These are phyloP conservation scores for Parochlus steinenii DNA, from an alignment of 2,888 invertebrate genomes.

Conservation along the genomic window DNA sequence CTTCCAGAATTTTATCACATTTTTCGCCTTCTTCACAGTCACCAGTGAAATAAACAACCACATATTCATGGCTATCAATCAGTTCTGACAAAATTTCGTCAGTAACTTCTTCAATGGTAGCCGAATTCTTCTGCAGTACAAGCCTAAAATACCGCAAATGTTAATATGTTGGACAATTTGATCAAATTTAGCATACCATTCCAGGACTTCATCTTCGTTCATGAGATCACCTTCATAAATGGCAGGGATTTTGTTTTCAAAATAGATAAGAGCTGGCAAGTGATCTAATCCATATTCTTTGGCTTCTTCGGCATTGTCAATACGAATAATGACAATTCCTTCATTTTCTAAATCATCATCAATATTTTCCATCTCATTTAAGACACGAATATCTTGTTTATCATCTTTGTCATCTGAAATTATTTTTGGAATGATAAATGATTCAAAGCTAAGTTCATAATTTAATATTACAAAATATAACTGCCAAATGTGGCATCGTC, in stretches of 20 bases:
- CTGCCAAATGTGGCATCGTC: slow-evolving; percentile 63
- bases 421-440: slow-evolving; percentile 4
- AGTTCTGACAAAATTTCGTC: slow-evolving; percentile 75
- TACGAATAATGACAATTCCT: slow-evolving; percentile 77
- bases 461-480: slow-evolving; percentile 86
- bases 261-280: slow-evolving; percentile 62
- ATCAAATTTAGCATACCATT: slow-evolving; percentile 39
- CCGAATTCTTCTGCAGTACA: slow-evolving; percentile 71
- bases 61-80: slow-evolving; percentile 81
- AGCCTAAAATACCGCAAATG: slow-evolving; percentile 23
- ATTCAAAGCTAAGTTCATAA: slow-evolving; percentile 25
- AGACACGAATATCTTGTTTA: slow-evolving; percentile 70
- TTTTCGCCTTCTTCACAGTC: slow-evolving; percentile 76
- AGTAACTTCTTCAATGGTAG: slow-evolving; percentile 87
- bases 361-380: slow-evolving; percentile 82
- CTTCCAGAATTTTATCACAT: slow-evolving; percentile 70
- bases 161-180: background rate
- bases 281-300: slow-evolving; percentile 83
- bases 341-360: slow-evolving; percentile 82
- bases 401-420: slow-evolving; percentile 70
- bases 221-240: slow-evolving; percentile 81
- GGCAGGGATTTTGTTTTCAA: slow-evolving; percentile 81
- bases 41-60: slow-evolving; percentile 86
- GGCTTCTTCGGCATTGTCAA: slow-evolving; percentile 79
- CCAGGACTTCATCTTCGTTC: slow-evolving; percentile 82